These are phyloP conservation scores for Seriola aureovittata DNA, from an alignment of 2,113 vertebrate genomes.

Conservation along the genomic window DNA sequence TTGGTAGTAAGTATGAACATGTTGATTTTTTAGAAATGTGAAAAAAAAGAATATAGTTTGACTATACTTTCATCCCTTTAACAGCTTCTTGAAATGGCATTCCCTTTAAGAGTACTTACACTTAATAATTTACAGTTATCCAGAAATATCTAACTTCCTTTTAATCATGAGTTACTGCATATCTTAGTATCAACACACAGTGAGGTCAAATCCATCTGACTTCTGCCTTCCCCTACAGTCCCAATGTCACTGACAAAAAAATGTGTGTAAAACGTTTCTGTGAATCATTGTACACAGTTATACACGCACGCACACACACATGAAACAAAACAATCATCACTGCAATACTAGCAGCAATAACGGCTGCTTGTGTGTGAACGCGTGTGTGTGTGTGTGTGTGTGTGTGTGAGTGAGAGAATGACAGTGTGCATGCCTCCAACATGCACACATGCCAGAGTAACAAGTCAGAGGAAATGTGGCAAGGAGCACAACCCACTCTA, in stretches of 20 bases:
- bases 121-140: not conserved
- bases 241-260: not conserved
- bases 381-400: not conserved
- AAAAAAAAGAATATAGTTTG: slow-evolving; percentile 15
- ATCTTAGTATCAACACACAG: slow-evolving; percentile 1
- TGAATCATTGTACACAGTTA: slow-evolving; percentile 7
- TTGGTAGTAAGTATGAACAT: not conserved
- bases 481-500: slow-evolving; percentile 31
- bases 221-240: not conserved
- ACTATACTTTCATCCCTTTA: slow-evolving; percentile 11
- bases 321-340: not conserved
- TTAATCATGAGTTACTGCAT: not conserved
- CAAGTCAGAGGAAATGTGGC: slow-evolving; percentile 68
- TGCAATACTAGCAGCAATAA: slow-evolving; percentile 1
- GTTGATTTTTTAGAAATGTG: slow-evolving; percentile 7
- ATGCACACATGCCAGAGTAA: slow-evolving; percentile 60
- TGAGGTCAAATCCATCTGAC: not conserved
- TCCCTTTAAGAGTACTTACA: not conserved
- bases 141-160: not conserved
- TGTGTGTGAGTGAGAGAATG: not conserved
- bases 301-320: not conserved
- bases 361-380: not conserved
- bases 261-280: slow-evolving; percentile 5
- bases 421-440: slow-evolving; percentile 40
- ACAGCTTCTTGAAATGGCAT: not conserved